Evolutionary conservation across 2,797 vertebrate species (phyloP).

Genomic region (Cynodonichthys magdalenae): DNA sequence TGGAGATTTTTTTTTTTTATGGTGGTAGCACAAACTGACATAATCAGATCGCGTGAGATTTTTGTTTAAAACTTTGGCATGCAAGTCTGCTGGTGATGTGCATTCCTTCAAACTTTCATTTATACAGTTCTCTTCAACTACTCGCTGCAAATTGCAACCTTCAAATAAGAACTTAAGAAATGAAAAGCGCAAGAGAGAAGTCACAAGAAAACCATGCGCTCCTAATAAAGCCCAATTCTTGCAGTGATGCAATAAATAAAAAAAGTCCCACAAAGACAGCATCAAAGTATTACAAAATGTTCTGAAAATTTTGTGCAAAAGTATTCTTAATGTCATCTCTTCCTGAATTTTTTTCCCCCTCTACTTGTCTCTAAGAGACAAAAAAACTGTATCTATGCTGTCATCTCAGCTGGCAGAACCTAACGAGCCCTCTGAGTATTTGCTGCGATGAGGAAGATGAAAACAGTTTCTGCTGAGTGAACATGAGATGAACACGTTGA

Average conservation of each 20-base stretch:
- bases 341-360: background rate
- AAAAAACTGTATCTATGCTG: background rate
- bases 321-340: background rate
- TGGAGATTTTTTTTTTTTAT: no score
- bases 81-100: no score
- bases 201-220: conserved; percentile 8
- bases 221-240: background rate
- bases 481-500: background rate
- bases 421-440: background rate
- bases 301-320: background rate
- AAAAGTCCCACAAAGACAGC: no score
- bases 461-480: background rate
- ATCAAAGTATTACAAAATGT: background rate
- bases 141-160: background rate
- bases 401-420: background rate
- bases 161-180: background rate
- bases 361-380: background rate
- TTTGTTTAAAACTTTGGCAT: no score
- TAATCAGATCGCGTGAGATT: no score
- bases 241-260: background rate
- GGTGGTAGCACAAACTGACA: no score
- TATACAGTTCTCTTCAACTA: background rate
- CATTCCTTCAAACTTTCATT: no score
- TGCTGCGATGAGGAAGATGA: conserved; percentile 1
- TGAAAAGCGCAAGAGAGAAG: background rate